phyloP scores from a whole-genome alignment of 1,140 invertebrate species.

The Drosophila nikananu region DNA sequence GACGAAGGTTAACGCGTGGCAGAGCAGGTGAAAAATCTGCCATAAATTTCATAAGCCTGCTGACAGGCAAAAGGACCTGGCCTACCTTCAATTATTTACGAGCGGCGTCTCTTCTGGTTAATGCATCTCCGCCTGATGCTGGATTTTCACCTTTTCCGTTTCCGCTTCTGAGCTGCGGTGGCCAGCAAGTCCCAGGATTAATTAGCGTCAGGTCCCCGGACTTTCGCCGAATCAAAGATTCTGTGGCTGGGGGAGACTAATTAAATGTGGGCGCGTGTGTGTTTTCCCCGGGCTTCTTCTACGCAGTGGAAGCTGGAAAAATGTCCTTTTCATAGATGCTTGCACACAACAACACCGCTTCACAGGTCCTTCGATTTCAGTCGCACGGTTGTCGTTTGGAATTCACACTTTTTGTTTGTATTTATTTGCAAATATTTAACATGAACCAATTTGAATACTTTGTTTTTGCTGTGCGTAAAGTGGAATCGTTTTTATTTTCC shows the following conservation, averaged over 20 bases:
- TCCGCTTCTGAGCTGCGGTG: constrained; percentile 15
- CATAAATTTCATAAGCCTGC: constrained; percentile 60
- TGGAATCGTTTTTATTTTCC: constrained; percentile 24
- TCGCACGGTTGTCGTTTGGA: constrained; percentile 4
- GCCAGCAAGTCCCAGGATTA: constrained; percentile 34
- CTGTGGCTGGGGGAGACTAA: constrained; percentile 2
- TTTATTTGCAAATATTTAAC: constrained; percentile 10
- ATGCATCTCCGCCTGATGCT: constrained; percentile 29
- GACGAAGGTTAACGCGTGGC: constrained; percentile 44
- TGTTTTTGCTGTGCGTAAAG: constrained; percentile 12
- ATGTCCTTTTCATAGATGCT: constrained; percentile 36
- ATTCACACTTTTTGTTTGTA: constrained; percentile 1
- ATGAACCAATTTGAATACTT: constrained; percentile 20
- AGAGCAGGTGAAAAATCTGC: constrained; percentile 19
- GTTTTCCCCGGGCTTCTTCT: constrained; percentile 44
- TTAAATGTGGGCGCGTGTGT: constrained; percentile 35
- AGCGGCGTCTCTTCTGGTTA: constrained; percentile 44
- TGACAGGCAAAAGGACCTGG: constrained; percentile 45
- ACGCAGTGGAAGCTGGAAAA: constrained; percentile 61
- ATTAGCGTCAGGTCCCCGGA: constrained; percentile 35
- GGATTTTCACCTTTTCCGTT: constrained; percentile 10
- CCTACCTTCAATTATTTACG: constrained; percentile 81
- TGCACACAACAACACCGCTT: constrained; percentile 28
- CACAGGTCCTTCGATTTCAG: constrained; percentile 33
- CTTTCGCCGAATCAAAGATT: constrained; percentile 46